These are phyloP conservation scores for Protodeltote pygarga DNA, from an alignment of 2,888 invertebrate genomes.

Conservation along the genomic window DNA sequence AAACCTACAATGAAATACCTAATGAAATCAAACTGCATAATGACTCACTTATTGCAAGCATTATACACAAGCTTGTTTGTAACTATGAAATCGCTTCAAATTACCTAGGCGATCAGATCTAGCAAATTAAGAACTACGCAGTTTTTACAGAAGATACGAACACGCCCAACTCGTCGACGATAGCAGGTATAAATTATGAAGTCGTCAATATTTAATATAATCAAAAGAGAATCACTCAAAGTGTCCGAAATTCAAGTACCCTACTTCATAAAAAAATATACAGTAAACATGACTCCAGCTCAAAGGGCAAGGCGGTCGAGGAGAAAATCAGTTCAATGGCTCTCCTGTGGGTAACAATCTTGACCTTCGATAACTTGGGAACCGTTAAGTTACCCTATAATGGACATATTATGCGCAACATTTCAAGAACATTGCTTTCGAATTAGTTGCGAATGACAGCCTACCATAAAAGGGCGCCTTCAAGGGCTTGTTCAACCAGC, in stretches of 20 bases:
- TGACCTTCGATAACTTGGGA: constrained; percentile 67
- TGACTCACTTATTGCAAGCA: constrained; percentile 16
- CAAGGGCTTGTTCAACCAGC: constrained; percentile 11
- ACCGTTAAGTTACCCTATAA: constrained; percentile 47
- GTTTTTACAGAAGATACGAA: constrained; percentile 1
- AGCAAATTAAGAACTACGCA: constrained; percentile 20
- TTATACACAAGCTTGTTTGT: constrained; percentile 9
- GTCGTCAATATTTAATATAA: too few species aligned
- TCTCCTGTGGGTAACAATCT: constrained; percentile 40
- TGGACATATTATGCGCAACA: constrained; percentile 32
- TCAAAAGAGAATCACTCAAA: too few species aligned
- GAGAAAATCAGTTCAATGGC: constrained; percentile 49
- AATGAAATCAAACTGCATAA: constrained; percentile 28
- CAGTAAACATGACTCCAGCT: constrained; percentile 11
- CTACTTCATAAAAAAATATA: too few species aligned
- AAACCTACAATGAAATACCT: constrained; percentile 20
- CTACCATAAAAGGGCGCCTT: constrained; percentile 14
- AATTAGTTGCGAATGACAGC: constrained; percentile 11
- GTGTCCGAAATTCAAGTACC: too few species aligned
- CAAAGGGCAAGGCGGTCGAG: constrained; percentile 11
- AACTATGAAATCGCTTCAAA: constrained; percentile 6
- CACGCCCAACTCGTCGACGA: background rate
- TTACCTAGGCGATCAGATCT: constrained; percentile 5
- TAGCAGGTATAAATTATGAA: too few species aligned
- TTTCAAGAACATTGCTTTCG: constrained; percentile 7